These are phyloP conservation scores for Antidorcas marsupialis DNA, from an alignment of 2,113 vertebrate species.

Conservation along the genomic window DNA sequence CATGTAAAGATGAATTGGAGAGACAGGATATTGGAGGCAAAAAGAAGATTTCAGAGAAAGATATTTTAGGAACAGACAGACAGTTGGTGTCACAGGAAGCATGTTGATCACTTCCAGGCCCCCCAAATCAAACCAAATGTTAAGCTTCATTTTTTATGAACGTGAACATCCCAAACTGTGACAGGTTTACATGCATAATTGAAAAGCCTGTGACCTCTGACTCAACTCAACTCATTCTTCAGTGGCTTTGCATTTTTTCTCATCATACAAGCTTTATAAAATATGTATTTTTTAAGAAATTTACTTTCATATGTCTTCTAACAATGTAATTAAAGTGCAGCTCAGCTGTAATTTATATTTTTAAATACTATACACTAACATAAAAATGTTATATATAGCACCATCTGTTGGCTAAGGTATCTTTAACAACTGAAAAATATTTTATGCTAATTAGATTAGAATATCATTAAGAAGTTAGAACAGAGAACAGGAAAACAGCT, in stretches of 20 bases:
- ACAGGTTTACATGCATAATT: constrained; percentile 33
- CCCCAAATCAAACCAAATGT: neutral
- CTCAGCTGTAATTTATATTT: constrained; percentile 71
- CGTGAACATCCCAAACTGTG: neutral
- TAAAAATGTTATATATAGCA: constrained; percentile 79
- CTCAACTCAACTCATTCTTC: constrained; percentile 59
- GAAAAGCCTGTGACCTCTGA: constrained; percentile 48
- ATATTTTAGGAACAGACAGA: neutral
- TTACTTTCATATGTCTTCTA: constrained; percentile 63
- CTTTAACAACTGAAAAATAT: constrained; percentile 76
- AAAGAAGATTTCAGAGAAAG: neutral
- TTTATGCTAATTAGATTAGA: constrained; percentile 67
- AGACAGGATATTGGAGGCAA: neutral
- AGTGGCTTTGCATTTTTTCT: constrained; percentile 59
- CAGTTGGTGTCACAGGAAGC: neutral
- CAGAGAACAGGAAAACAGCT: constrained; percentile 35
- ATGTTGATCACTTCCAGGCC: constrained; percentile 22
- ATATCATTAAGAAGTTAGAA: constrained; percentile 49
- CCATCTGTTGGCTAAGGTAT: constrained; percentile 80
- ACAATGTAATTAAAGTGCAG: constrained; percentile 72
- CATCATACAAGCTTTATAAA: constrained; percentile 60
- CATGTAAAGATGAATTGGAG: neutral
- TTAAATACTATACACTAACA: constrained; percentile 68
- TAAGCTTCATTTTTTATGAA: constrained; percentile 2
- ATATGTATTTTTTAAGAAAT: constrained; percentile 67